Base-by-base conservation (phyloP, 2,797 vertebrate species). In the Vireo griseus region DNA sequence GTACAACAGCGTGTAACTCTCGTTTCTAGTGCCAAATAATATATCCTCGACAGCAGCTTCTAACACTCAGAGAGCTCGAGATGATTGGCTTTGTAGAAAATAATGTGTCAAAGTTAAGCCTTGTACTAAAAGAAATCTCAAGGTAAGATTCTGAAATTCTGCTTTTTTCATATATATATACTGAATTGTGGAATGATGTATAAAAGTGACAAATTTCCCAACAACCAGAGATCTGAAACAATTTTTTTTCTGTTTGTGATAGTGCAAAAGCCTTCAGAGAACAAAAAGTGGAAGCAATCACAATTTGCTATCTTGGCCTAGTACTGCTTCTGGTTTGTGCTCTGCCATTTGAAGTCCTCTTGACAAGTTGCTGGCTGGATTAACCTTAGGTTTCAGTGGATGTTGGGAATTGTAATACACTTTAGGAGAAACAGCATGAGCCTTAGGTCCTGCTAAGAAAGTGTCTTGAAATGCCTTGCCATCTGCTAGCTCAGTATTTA, bases 1-100 rank as follows among this genome's bases (percentile, higher is more conserved):
- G 81, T 91, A 51, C 15, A 24, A 26, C 40, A 45, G 5, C 52
- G 9, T 82, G 7, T 67, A 77, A 91, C 10, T 90, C 25, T 95
- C 31, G 6, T 61, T 86, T 92, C 57, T 96, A 99, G 99, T 98
- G 99, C 94, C 99, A 99, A 97, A 99, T 99, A 95, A 98, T 99
- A 94, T 99, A 98, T 96, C 99, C 99, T 26, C 98, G 98, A 75
- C 99, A 99, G 95, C 99, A 99, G 96, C 98, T 99, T 59, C 97
- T 99, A 65, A 99, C 98, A 40, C 98, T 99, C 63, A 98, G 97
- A 54, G 99, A 99, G 87, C 98, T 99, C 2, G 97, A 99, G 97
- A 99, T 99, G 82, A 98, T 99, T 55, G 98, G 98, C 95, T 99
- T 99, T 33, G 92, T 98, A 21, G 98, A 98, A 97, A 99, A 98